Evolutionary conservation across 2,797 vertebrate genomes (phyloP), one percentile per base, ranked within the genome.

Genomic region (Cuniculus paca): DNA sequence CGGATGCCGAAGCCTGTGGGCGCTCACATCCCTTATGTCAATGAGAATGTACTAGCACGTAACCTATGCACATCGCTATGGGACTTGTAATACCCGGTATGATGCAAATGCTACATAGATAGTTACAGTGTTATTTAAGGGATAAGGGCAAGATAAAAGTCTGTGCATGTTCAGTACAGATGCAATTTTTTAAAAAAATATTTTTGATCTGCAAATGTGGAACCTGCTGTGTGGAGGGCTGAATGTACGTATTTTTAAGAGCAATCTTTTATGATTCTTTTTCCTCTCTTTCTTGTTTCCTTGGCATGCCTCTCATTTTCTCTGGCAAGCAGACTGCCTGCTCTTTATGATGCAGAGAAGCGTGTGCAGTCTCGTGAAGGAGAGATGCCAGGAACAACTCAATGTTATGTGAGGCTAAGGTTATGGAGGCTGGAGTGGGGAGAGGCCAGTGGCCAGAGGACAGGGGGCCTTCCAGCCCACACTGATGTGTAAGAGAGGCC

Each of bases 401-500:
- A 45, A 6, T 0, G 4, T 10, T 56, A 24, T 0, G 0, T 7
- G 61, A 72, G 80, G 31, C 65, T 42, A n/a, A 20, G 52, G 14
- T 39, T 45, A 1, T 1, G 10, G 88, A 60, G 60, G 61, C 36
- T 0, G 26, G 74, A 14, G 34, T 2, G 1, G 7, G 14, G 45
- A 5, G 52, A 6, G 63, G 48, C 26, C 13, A 1, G 52, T 6
- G 26, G 45, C 39, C 0, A 10, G 45, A 3, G 16, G 2, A 2
- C 1, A 0, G 19, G 2, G 3, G 0, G 13, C 2, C 39, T 16
- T 0, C n/a, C n/a, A 28, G 79, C 36, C n/a, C 12, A 11, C 0
- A 1, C 14, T 2, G 0, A 3, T 0, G 0, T 2, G 10, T 13
- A 48, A 0, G 56, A 45, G 34, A 24, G 45, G 26, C 11, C 0